Evolutionary conservation across 2,888 invertebrate genomes (phyloP).

Genomic region (Girardia tigrina): DNA sequence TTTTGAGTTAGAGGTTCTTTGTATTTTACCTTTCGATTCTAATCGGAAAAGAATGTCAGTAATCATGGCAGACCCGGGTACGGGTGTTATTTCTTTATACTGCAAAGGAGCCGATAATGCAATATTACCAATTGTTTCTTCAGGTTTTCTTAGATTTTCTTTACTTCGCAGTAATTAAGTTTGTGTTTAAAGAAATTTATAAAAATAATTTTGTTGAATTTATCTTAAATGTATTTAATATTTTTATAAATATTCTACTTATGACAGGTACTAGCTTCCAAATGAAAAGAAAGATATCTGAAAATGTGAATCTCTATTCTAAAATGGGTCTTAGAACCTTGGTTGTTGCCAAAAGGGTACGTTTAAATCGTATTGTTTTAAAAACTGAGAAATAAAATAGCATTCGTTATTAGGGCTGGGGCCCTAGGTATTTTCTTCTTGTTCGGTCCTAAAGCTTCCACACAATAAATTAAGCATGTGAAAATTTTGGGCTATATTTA

Average conservation of each 20-base stretch:
- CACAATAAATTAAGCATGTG: too few relatives aligned
- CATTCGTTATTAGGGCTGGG: too few relatives aligned
- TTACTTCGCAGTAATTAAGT: too few relatives aligned
- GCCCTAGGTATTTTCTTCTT: too few relatives aligned
- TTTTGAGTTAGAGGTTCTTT: slow-evolving; percentile 49
- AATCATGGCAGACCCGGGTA: slow-evolving; percentile 60
- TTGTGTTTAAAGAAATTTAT: too few relatives aligned
- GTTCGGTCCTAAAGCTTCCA: too few relatives aligned
- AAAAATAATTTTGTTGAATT: too few relatives aligned
- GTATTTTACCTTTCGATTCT: slow-evolving; percentile 77
- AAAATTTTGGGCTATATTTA: too few relatives aligned
- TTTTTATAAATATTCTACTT: background rate
- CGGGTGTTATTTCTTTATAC: slow-evolving; percentile 54
- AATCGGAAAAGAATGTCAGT: slow-evolving; percentile 90
- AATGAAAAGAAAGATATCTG: slow-evolving; percentile 40
- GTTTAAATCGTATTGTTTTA: background rate
- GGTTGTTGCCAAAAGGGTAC: slow-evolving; percentile 64
- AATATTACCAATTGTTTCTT: background rate
- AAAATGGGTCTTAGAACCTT: slow-evolving; percentile 73
- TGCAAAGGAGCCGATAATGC: slow-evolving; percentile 61
- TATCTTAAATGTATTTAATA: too few relatives aligned
- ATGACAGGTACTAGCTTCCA: background rate
- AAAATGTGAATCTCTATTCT: slow-evolving; percentile 64
- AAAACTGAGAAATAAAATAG: too few relatives aligned
- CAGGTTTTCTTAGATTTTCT: background rate